Evolutionary conservation across 1,140 invertebrate genomes (phyloP).

Genomic region (Calephelis nemesis): DNA sequence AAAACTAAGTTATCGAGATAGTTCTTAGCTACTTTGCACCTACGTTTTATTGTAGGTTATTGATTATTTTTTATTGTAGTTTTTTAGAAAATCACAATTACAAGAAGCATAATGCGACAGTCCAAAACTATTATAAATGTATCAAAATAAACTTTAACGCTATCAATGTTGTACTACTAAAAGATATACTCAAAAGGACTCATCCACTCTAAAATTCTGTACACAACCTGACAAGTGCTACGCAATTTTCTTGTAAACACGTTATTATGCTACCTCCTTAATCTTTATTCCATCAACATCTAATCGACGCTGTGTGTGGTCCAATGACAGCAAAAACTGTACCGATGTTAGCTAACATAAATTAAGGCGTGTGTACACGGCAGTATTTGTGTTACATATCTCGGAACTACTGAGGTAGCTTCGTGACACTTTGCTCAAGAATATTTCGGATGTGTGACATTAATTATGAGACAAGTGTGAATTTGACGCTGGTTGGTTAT

Average conservation of each 20-base stretch:
- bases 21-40: too few species aligned
- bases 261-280: slow-evolving; percentile 20
- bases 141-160: too few species aligned
- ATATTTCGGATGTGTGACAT: slow-evolving; percentile 15
- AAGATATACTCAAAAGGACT: too few species aligned
- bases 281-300: slow-evolving; percentile 28
- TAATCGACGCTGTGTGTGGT: slow-evolving; percentile 58
- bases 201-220: slow-evolving; percentile 5
- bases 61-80: too few species aligned
- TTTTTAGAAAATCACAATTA: too few species aligned
- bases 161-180: too few species aligned
- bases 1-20: too few species aligned
- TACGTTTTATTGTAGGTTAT: too few species aligned
- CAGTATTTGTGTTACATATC: slow-evolving; percentile 37
- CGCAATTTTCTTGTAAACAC: slow-evolving; percentile 18
- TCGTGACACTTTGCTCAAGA: slow-evolving; percentile 15
- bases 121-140: too few species aligned
- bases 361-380: slow-evolving; percentile 38
- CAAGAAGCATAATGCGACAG: too few species aligned
- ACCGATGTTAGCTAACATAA: slow-evolving; percentile 45
- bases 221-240: slow-evolving; percentile 5
- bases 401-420: slow-evolving; percentile 56
- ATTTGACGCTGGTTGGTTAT: neutral
- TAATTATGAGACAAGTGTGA: slow-evolving; percentile 2
- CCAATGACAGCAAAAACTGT: slow-evolving; percentile 37